Base-by-base conservation (phyloP, 2,113 vertebrate genomes). In the Paramormyrops kingsleyae region DNA sequence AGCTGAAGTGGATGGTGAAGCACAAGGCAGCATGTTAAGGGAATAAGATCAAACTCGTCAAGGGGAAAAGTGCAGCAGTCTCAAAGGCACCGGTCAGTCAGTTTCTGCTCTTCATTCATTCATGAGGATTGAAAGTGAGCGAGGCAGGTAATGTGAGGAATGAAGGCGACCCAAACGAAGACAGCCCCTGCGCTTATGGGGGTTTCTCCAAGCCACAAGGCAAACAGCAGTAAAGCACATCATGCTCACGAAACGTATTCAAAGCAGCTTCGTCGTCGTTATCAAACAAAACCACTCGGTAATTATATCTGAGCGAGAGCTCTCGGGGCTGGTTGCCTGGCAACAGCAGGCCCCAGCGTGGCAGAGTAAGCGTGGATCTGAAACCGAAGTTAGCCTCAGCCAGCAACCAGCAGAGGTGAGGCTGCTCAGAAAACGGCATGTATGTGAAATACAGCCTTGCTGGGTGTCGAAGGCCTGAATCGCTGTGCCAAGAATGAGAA, bases 311-410 rank as follows among this genome's bases (percentile, higher is more conserved):
- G 90, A 89, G 66, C 44, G 87, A n/a, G 52, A 35, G 91, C 89
- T 62, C 86, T 90, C 46, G 49, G 17, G 88, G 91, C 59, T 46
- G 19, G 88, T 91, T 92, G 84, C 92, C 77, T 90, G 87, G 93
- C 90, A 92, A 94, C 93, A 77, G 35, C 13, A 12, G 70, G 74
- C 52, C 42, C 52, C 21, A 59, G 50, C 5, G 44, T 42, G 80
- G 27, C 35, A 83, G 19, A 31, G 50, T 52, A 83, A 56, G 9
- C 10, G 0, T n/a, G 39, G 21, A 42, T 24, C 90, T 88, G 87
- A 93, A 90, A 88, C 53, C 2, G n/a, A 56, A 53, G 15, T 56
- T 12, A n/a, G 46, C 70, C 52, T 44, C 52, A 46, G 49, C 62
- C 62, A 12, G 62, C 39, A 53, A n/a, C 47, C 9, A 87, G 50